Evolutionary conservation across 2,888 invertebrate species (phyloP).

Genomic region (Trachelus stipa): DNA sequence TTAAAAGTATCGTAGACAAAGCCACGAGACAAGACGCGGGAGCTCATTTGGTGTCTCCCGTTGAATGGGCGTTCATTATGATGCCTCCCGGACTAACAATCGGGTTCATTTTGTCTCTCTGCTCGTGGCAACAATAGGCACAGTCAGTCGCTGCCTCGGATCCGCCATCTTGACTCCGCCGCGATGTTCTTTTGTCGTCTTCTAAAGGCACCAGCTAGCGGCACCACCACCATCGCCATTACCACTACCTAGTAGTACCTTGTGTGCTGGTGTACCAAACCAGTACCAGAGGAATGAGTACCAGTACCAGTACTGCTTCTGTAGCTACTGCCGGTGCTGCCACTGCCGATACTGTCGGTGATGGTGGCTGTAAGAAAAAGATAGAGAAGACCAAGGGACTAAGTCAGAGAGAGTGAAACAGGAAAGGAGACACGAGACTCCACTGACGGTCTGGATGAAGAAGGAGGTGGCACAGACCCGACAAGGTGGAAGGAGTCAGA

Average conservation of each 20-base stretch:
- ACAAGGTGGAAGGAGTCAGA: background rate
- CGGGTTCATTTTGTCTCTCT: slow-evolving; percentile 65
- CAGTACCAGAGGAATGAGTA: background rate
- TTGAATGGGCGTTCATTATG: slow-evolving; percentile 64
- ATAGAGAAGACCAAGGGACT: slow-evolving; percentile 27
- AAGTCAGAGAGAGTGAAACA: background rate
- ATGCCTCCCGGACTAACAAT: slow-evolving; percentile 64
- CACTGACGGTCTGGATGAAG: background rate
- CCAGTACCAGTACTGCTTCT: background rate
- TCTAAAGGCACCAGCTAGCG: slow-evolving; percentile 48
- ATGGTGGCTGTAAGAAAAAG: slow-evolving; percentile 41
- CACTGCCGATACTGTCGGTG: background rate
- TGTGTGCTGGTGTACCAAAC: background rate
- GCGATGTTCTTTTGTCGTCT: slow-evolving; percentile 62
- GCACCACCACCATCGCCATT: background rate
- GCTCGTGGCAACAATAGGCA: slow-evolving; percentile 58
- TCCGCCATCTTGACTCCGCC: slow-evolving; percentile 62
- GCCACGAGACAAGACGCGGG: slow-evolving; percentile 58
- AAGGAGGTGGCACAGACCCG: background rate
- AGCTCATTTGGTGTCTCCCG: slow-evolving; percentile 63
- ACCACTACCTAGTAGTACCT: background rate
- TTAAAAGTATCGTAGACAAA: slow-evolving; percentile 63
- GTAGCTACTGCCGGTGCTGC: background rate
- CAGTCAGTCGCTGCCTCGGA: slow-evolving; percentile 44
- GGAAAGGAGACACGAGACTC: background rate